phyloP scores from a whole-genome alignment of 2,113 vertebrate genomes.

The Paramisgurnus dabryanus region DNA sequence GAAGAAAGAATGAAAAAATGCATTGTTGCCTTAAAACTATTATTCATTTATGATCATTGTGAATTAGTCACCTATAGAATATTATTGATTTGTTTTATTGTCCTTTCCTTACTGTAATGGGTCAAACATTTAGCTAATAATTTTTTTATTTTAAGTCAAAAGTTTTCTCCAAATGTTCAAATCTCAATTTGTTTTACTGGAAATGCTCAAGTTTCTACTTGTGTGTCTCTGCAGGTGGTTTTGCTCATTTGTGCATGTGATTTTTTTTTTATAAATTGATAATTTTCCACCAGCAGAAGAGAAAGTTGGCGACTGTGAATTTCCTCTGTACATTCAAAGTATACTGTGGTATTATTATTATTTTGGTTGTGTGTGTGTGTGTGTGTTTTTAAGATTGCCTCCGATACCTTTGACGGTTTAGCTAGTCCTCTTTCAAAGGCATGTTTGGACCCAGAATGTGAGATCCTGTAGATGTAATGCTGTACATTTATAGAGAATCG shows the following conservation, averaged over 20 bases:
- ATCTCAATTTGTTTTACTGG: background rate
- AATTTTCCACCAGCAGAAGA: background rate
- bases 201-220: background rate
- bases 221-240: background rate
- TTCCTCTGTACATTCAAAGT: background rate
- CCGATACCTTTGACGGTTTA: background rate
- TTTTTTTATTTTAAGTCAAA: background rate
- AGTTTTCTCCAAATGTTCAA: too few species aligned
- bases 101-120: background rate
- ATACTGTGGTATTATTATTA: background rate
- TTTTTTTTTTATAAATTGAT: background rate
- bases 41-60: conserved; percentile 38
- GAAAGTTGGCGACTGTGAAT: background rate
- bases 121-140: conserved; percentile 1
- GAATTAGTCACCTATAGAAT: conserved; percentile 4
- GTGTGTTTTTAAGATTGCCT: background rate
- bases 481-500: conserved; percentile 18
- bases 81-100: conserved; percentile 15
- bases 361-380: background rate
- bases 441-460: background rate
- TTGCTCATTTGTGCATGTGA: background rate
- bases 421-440: background rate
- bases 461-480: background rate
- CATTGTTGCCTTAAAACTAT: conserved; percentile 57
- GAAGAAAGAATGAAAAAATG: conserved; percentile 6